Evolutionary conservation across 2,888 invertebrate genomes (phyloP), one percentile per base, ranked within the genome.

Genomic region (Machimus atricapillus): DNA sequence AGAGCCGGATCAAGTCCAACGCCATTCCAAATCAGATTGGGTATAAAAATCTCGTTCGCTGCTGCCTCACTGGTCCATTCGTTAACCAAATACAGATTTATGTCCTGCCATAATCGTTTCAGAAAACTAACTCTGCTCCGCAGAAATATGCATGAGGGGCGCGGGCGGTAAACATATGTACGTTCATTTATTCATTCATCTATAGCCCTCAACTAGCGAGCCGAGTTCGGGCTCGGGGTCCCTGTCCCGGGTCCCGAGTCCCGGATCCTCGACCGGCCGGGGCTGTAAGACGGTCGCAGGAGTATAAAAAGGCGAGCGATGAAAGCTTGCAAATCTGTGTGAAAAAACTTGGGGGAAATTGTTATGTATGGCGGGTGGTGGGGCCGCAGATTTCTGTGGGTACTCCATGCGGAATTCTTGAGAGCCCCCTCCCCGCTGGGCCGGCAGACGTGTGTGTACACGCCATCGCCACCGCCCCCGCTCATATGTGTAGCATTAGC

Each of bases 11-110:
- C 74, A 85, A 74, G 46, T 85, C 74, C 74, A 85, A 85, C 46
- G 58, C 85, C 85, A 58, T 58, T 58, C 58, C 58, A 19, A 58
- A 58, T 82, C 37, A 74, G 85, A 85, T 85, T 73, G 74, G 85
- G 66, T 74, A 86, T 86, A 86, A 86, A 86, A 86, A 79, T 66
- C 81, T 86, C 86, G 86, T 86, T 79, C 86, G 86, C 58, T 85
- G 85, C 43, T 82, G 82, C 82, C 58, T 58, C 74, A 74, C 74
- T 85, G 85, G 85, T 85, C 74, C 85, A 86, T 86, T 86, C 77
- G 74, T 82, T 87, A 87, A 82, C 81, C 87, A 87, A 87, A 87
- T 74, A 87, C 87, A 87, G 87, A 87, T 87, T 87, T 87, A 87
- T 87, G 87, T 82, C 73, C 82, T 74, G 82, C 87, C 73, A 87